phyloP scores from a whole-genome alignment of 2,888 invertebrate genomes.

The Cylindroiulus punctatus region DNA sequence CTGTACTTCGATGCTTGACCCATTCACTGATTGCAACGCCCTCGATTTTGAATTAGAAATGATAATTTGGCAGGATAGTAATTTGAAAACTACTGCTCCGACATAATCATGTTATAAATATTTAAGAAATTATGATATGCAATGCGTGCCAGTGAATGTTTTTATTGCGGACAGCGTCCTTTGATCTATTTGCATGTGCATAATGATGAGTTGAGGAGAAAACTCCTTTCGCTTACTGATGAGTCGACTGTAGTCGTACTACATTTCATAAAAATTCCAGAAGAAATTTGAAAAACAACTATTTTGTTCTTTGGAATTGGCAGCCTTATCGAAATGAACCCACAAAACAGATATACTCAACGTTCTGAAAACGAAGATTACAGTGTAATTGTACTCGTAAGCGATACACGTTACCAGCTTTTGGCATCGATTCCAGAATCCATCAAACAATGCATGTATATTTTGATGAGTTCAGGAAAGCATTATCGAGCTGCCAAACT shows the following conservation, averaged over 20 bases:
- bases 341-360: too few relatives aligned
- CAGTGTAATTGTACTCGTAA: neutral
- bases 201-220: neutral
- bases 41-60: constrained; percentile 13
- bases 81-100: neutral
- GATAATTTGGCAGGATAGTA: neutral
- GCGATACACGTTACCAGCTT: neutral
- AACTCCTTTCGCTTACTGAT: neutral
- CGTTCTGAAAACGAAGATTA: neutral
- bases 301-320: too few relatives aligned
- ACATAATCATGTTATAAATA: neutral
- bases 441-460: neutral
- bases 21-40: constrained; percentile 3
- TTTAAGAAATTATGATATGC: neutral
- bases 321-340: too few relatives aligned
- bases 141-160: neutral
- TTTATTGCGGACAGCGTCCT: constrained; percentile 1
- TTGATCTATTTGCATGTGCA: neutral
- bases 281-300: too few relatives aligned
- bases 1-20: neutral
- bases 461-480: neutral
- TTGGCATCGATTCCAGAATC: neutral
- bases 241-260: too few relatives aligned
- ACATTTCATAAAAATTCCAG: neutral
- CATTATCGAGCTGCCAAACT: constrained; percentile 11